Evolutionary conservation across 35 echinoderm and acorn worm species (phyloP).

Genomic region (Anneissia japonica): DNA sequence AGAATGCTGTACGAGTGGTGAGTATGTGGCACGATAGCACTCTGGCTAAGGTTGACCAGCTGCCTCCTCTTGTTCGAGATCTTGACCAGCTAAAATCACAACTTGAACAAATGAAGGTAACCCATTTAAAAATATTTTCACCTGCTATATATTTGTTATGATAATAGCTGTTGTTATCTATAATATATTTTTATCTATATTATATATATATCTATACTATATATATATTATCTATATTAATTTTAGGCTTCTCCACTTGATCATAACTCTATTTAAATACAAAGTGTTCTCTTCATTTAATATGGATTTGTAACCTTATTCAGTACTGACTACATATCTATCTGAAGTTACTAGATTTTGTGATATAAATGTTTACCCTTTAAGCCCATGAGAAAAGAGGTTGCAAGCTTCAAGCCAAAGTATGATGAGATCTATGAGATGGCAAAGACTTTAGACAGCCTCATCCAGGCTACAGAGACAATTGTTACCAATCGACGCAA

Average conservation of each 20-base stretch:
- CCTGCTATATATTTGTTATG: too few species aligned
- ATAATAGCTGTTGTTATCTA: too few species aligned
- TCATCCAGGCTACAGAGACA: slow-evolving; percentile 83
- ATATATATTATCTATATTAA: too few species aligned
- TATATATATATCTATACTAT: too few species aligned
- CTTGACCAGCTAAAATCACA: slow-evolving; percentile 66
- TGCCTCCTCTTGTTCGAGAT: slow-evolving; percentile 62
- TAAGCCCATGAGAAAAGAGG: slow-evolving; percentile 82
- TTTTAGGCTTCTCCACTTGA: too few species aligned
- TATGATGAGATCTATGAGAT: slow-evolving; percentile 83
- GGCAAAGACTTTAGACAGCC: slow-evolving; percentile 74
- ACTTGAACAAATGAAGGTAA: slow-evolving; percentile 93
- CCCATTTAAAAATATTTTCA: too few species aligned
- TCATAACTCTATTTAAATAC: too few species aligned
- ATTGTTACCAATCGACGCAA: slow-evolving; percentile 85
- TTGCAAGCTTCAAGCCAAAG: slow-evolving; percentile 88
- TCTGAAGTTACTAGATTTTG: too few species aligned
- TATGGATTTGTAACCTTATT: too few species aligned
- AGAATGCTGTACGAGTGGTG: slow-evolving; percentile 69
- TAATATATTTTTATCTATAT: too few species aligned
- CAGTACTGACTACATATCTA: too few species aligned
- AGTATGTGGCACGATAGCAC: slow-evolving; percentile 86
- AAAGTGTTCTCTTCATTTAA: too few species aligned
- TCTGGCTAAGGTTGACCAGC: slow-evolving; percentile 76
- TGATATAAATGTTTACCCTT: neutral